Base-by-base conservation (phyloP, 2,888 invertebrate species). In the Machimus rusticus region DNA sequence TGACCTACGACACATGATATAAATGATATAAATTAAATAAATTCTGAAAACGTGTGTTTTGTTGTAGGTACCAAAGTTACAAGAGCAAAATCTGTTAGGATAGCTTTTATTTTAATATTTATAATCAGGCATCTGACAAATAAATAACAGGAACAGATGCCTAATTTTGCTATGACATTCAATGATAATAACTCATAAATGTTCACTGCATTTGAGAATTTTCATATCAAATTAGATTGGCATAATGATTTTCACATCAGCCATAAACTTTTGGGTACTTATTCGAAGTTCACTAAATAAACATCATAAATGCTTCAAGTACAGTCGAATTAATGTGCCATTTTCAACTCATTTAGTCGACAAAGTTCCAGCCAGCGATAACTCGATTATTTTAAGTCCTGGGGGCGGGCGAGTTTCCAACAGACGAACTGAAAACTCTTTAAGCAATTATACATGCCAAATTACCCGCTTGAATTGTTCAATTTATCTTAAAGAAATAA, bases 371-470 rank as follows among this genome's bases (percentile, higher is more conserved):
- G 34, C 81, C 51, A 51, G 34, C 39, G 19, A 39, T 84, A 84
- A 84, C 28, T 84, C 66, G 43, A 84, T 84, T 84, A 74, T 23
- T 84, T 31, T 57, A 57, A 14, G 82, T 82, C 31, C 39, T 34
- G 43, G 23, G 74, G 74, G 23, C 39, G 43, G 74, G 23, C 39
- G 8, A 39, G n/a, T 9, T 74, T 31, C 66, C 23, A 14, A 34
- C 34, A 37, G 74, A 23, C 37, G 66, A 84, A 74, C 74, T 14
- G 84, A 23, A 84, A 84, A 84, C 39, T 84, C 34, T 84, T 84
- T 66, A 84, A 84, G 66, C 84, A 84, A 84, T 84, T 84, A 84
- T 9, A 74, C 37, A 39, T 19, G 74, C 84, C 74, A 66, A 84
- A 84, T 84, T 84, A 84, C 66, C 84, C 84, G 66, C 84, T 66